Conservation (phyloP, 2,888 invertebrate species). For the Hybos culiciformis region DNA sequence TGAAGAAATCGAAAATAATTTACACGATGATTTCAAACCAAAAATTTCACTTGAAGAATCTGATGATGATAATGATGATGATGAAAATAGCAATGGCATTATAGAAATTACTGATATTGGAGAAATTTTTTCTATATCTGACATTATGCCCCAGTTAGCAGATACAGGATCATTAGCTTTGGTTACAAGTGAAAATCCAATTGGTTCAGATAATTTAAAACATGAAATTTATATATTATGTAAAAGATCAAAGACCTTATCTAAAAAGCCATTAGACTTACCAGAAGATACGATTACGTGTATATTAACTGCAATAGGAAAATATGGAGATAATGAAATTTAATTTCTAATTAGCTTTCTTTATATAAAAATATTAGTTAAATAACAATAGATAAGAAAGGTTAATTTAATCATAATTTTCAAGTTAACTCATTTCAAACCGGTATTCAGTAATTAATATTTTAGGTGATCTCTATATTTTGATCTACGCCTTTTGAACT, state of each 20-base stretch:
- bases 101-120: conserved; percentile 14
- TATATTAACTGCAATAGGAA: conserved; percentile 26
- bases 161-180: conserved; percentile 30
- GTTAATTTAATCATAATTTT: no score
- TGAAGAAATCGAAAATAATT: conserved; percentile 10
- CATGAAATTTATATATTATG: conserved; percentile 33
- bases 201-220: conserved; percentile 22
- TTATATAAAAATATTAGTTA: no score
- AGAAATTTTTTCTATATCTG: conserved; percentile 17
- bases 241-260: conserved; percentile 26
- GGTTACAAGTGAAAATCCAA: conserved; percentile 30
- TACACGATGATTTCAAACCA: no score
- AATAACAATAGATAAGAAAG: no score
- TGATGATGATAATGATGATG: conserved; percentile 16
- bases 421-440: no score
- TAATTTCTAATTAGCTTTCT: no score
- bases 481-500: no score
- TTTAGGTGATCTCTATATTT: no score
- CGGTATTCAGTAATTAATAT: no score
- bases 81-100: not conserved
- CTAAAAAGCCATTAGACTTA: conserved; percentile 31
- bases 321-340: not conserved
- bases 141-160: conserved; percentile 26
- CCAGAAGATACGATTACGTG: conserved; percentile 31
- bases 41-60: conserved; percentile 10